These are phyloP conservation scores for Bellardia bayeri DNA, from an alignment of 2,888 invertebrate genomes.

Conservation along the genomic window DNA sequence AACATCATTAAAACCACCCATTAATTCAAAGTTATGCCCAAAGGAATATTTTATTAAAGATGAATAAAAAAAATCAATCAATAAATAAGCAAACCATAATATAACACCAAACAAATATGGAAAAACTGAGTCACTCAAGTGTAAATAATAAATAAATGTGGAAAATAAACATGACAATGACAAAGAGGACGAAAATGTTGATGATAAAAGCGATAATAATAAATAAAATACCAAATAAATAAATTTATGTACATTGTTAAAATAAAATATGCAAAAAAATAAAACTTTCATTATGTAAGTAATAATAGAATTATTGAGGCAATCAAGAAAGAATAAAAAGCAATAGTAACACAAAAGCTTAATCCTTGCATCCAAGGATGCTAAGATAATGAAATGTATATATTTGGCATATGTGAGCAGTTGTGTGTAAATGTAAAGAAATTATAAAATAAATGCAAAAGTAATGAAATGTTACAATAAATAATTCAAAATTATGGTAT, in stretches of 20 bases:
- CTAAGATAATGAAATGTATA: not conserved
- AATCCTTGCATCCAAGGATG: not conserved
- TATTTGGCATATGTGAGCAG: not conserved
- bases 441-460: constrained; percentile 51
- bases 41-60: constrained; percentile 32
- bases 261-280: constrained; percentile 1
- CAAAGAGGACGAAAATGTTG: not conserved
- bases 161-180: constrained; percentile 36
- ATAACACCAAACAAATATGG: constrained; percentile 16
- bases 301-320: constrained; percentile 22
- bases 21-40: constrained; percentile 1
- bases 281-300: not conserved
- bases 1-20: constrained; percentile 25
- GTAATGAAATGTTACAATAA: constrained; percentile 59
- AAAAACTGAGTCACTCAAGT: constrained; percentile 58
- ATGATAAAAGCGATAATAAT: constrained; percentile 72
- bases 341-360: constrained; percentile 32
- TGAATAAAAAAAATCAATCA: constrained; percentile 49
- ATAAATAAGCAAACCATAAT: constrained; percentile 36
- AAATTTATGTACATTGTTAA: constrained; percentile 17
- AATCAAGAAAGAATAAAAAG: constrained; percentile 31
- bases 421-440: not conserved
- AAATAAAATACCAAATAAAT: constrained; percentile 64
- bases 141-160: constrained; percentile 69
- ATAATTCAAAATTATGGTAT: constrained; percentile 29